phyloP scores from a whole-genome alignment of 2,888 invertebrate genomes.

The Tetramorium bicarinatum region DNA sequence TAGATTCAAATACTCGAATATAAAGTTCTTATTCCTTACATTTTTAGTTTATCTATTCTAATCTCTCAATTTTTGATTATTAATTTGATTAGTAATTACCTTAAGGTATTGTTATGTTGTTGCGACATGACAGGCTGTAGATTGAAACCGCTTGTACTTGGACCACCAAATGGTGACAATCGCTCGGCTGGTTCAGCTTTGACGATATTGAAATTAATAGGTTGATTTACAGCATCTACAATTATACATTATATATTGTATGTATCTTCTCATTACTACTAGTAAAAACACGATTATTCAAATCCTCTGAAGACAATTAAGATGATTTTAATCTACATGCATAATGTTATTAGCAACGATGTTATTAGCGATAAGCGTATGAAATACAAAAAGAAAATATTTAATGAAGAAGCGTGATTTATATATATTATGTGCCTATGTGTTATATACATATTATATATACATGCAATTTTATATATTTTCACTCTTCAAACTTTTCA shows the following conservation, averaged over 20 bases:
- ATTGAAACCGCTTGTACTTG: constrained; percentile 68
- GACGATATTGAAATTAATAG: constrained; percentile 77
- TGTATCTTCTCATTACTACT: background rate
- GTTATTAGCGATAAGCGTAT: background rate
- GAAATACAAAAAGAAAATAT: background rate
- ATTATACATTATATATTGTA: constrained; percentile 35
- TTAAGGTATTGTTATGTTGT: constrained; percentile 64
- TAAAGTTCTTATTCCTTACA: background rate
- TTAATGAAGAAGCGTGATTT: constrained; percentile 31
- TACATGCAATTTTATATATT: constrained; percentile 70
- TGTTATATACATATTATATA: background rate
- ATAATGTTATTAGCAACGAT: background rate
- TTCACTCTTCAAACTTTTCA: constrained; percentile 66
- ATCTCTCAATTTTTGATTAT: background rate
- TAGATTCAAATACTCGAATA: background rate
- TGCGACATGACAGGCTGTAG: constrained; percentile 72
- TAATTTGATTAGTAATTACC: constrained; percentile 65
- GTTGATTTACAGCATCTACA: constrained; percentile 75
- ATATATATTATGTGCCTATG: background rate
- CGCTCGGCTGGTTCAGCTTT: constrained; percentile 80
- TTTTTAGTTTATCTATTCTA: background rate
- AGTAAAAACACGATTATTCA: background rate
- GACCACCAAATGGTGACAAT: constrained; percentile 71
- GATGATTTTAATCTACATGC: background rate
- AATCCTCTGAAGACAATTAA: background rate